These are phyloP conservation scores for Aegypius monachus DNA, from an alignment of 2,113 vertebrate genomes.

Conservation along the genomic window DNA sequence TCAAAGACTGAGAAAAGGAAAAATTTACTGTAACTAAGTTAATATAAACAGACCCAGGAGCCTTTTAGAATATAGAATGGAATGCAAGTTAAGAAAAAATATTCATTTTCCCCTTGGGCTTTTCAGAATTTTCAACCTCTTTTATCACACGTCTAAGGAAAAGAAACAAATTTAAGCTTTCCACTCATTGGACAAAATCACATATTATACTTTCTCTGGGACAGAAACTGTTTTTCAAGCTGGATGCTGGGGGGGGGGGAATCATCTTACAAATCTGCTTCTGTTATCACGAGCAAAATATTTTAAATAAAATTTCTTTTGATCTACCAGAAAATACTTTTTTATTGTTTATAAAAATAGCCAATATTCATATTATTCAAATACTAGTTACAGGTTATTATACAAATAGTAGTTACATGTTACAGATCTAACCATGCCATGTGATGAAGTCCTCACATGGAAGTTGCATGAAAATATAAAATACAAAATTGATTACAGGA, in stretches of 20 bases:
- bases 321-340: not conserved
- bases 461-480: not conserved
- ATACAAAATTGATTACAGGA: not conserved
- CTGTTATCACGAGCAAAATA: not conserved
- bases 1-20: not conserved
- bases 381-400: not conserved
- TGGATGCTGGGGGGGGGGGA: fast-evolving
- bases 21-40: slow-evolving; percentile 7
- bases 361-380: not conserved
- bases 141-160: not conserved
- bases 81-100: not conserved
- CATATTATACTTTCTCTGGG: not conserved
- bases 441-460: not conserved
- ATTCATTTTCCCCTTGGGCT: not conserved
- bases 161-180: not conserved
- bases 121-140: not conserved
- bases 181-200: not conserved
- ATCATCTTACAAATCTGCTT: not conserved
- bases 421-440: not conserved
- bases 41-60: slow-evolving; percentile 4
- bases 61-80: not conserved
- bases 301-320: not conserved
- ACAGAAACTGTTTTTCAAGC: not conserved
- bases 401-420: not conserved
- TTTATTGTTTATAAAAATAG: not conserved